A percentile compares a stretch with the other conserved stretches of the same genome.
phyloP scores from a whole-genome alignment of 2,888 invertebrate species.

The Pinctada fucata region DNA sequence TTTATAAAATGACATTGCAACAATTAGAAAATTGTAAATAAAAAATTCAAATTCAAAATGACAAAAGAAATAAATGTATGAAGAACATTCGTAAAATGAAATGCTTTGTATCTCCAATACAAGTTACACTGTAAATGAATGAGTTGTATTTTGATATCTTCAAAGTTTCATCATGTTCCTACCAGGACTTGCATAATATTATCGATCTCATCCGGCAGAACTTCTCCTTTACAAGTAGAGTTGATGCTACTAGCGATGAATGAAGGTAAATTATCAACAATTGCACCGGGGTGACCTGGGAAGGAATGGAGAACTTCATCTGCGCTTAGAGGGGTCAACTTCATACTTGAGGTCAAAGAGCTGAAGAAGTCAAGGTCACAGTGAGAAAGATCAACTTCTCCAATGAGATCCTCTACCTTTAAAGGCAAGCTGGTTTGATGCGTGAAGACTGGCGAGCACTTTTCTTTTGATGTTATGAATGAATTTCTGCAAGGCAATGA shows the following conservation, averaged over 20 bases:
- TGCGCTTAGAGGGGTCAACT: constrained; percentile 75
- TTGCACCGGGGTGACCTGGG: constrained; percentile 61
- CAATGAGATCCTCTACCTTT: constrained; percentile 56
- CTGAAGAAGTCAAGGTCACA: constrained; percentile 79
- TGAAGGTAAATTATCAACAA: constrained; percentile 52
- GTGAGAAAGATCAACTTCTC: constrained; percentile 80
- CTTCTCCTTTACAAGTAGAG: constrained; percentile 65
- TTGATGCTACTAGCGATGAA: constrained; percentile 48
- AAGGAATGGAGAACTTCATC: constrained; percentile 77
- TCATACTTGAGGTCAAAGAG: constrained; percentile 70
- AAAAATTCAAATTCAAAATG: too few relatives aligned
- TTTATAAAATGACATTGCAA: too few relatives aligned
- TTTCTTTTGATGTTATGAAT: constrained; percentile 18
- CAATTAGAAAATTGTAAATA: too few relatives aligned
- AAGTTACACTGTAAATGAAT: too few relatives aligned
- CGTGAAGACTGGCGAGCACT: constrained; percentile 33
- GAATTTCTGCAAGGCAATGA: not conserved
- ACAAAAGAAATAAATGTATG: too few relatives aligned
- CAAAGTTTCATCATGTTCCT: constrained; percentile 73
- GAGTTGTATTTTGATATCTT: too few relatives aligned
- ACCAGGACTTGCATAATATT: constrained; percentile 86
- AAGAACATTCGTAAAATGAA: too few relatives aligned
- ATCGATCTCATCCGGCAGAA: constrained; percentile 80
- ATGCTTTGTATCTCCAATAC: too few relatives aligned
- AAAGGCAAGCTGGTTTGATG: constrained; percentile 46